Conservation (phyloP, 2,888 invertebrate species). For the Euphydryas editha region DNA sequence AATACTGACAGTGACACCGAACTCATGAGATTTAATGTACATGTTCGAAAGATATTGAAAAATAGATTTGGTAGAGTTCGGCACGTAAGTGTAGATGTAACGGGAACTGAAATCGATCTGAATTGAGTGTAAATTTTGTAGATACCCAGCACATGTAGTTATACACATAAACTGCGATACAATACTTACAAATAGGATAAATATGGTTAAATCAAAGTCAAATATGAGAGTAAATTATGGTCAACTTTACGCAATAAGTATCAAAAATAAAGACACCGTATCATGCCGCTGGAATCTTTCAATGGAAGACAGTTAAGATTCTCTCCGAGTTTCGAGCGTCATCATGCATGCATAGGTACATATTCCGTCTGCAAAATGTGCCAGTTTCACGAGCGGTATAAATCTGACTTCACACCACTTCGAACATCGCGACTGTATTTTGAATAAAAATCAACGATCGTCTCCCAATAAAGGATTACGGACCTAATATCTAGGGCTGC, state of each 20-base stretch:
- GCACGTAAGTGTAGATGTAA: neutral
- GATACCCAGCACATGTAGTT: too few species aligned
- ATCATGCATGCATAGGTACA: constrained; percentile 61
- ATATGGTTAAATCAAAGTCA: neutral
- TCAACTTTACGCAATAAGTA: constrained; percentile 68
- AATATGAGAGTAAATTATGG: constrained; percentile 53
- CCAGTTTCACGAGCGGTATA: constrained; percentile 68
- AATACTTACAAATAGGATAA: neutral
- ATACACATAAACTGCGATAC: neutral
- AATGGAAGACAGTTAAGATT: constrained; percentile 81
- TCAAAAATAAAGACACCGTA: constrained; percentile 67
- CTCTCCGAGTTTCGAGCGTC: constrained; percentile 61
- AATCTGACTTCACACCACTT: constrained; percentile 70
- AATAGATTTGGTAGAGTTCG: constrained; percentile 16
- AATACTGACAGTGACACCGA: constrained; percentile 41
- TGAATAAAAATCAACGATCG: constrained; percentile 63
- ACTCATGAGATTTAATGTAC: constrained; percentile 26
- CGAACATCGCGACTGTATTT: constrained; percentile 57
- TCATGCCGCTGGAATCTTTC: constrained; percentile 61
- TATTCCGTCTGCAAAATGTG: constrained; percentile 57
- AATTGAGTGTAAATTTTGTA: too few species aligned
- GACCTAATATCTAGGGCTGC: constrained; percentile 54
- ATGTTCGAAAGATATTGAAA: constrained; percentile 17
- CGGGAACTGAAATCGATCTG: neutral
- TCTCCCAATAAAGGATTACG: constrained; percentile 52